These are phyloP conservation scores for Podarcis lilfordi DNA, from an alignment of 2,797 vertebrate species.

Conservation along the genomic window DNA sequence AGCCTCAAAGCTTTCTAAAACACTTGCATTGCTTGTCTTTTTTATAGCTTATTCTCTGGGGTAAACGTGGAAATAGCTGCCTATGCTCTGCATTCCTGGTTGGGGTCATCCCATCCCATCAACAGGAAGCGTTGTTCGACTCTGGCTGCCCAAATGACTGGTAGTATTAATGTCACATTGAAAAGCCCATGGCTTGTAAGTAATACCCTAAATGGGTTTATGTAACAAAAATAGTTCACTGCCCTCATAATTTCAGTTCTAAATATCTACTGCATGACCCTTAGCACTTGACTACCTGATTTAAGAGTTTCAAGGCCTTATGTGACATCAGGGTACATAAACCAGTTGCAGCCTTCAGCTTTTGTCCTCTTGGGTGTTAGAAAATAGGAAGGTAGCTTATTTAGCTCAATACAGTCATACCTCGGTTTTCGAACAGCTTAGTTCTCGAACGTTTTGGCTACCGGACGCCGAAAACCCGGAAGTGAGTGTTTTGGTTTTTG, in stretches of 20 bases:
- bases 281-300: background rate
- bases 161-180: background rate
- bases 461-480: rapidly evolving
- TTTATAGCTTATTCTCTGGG: background rate
- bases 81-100: background rate
- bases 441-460: no score
- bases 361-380: background rate
- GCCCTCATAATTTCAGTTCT: background rate
- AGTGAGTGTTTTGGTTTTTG: no score
- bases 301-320: background rate
- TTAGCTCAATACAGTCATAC: background rate
- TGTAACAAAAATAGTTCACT: background rate
- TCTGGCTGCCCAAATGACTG: background rate
- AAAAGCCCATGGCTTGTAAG: background rate
- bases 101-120: background rate
- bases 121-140: background rate
- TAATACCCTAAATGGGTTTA: background rate
- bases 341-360: background rate
- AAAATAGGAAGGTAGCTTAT: background rate
- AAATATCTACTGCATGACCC: background rate
- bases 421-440: no score
- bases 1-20: background rate
- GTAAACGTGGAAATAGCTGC: background rate
- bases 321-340: background rate
- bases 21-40: background rate